Evolutionary conservation across 2,888 invertebrate species (phyloP).

Genomic region (Acrocyrtus sp.): DNA sequence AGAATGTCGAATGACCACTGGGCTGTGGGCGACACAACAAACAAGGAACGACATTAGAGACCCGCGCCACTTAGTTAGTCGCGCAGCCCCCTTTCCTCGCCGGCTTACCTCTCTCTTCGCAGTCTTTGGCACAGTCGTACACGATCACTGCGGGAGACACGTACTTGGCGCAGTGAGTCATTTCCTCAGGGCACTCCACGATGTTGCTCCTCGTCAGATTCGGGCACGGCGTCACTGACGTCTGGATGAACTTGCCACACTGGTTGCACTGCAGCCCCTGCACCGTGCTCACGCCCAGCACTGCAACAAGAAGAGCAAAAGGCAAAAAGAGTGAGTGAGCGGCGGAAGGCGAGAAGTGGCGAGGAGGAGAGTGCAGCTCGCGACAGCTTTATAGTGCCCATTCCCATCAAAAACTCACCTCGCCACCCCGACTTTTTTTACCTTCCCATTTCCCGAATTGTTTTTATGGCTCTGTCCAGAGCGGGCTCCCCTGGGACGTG

Average conservation of each 20-base stretch:
- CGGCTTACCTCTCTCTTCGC: constrained; percentile 62
- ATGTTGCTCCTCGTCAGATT: constrained; percentile 56
- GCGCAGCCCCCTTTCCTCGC: no score
- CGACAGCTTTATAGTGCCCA: no score
- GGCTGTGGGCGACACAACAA: constrained; percentile 42
- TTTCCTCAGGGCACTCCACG: constrained; percentile 54
- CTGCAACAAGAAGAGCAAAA: constrained; percentile 48
- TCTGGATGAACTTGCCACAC: constrained; percentile 60
- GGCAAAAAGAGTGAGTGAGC: background rate
- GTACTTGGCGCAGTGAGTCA: constrained; percentile 61
- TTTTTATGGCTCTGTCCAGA: no score
- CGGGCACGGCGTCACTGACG: constrained; percentile 62
- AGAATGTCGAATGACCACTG: constrained; percentile 59
- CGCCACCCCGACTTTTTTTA: background rate
- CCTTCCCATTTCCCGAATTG: no score
- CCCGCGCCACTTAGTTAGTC: no score
- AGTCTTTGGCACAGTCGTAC: constrained; percentile 61
- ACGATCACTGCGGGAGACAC: constrained; percentile 61
- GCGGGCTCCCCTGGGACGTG: no score
- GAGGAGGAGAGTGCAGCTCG: background rate
- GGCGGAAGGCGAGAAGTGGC: no score
- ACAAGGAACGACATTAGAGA: constrained; percentile 15
- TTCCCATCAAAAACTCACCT: no score
- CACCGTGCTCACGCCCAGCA: constrained; percentile 52
- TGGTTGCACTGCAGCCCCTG: constrained; percentile 59